These are phyloP conservation scores for Teleogryllus oceanicus DNA, from an alignment of 2,888 invertebrate genomes.

Conservation along the genomic window DNA sequence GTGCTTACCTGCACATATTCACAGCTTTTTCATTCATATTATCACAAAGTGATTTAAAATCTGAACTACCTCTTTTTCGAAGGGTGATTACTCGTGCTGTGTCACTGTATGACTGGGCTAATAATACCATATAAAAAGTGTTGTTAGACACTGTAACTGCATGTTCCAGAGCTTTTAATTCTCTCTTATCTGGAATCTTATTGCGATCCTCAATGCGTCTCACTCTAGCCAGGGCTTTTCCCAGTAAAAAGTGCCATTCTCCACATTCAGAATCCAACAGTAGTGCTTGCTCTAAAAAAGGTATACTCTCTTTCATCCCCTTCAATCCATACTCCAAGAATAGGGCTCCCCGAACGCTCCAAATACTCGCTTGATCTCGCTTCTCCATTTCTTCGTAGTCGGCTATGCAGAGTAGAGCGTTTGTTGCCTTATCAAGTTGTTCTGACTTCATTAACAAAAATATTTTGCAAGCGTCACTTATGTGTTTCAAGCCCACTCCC, in stretches of 20 bases:
- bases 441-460: background rate
- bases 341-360: background rate
- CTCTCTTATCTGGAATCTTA: background rate
- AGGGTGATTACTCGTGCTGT: background rate
- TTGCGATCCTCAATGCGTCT: background rate
- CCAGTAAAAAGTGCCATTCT: conserved; percentile 8
- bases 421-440: background rate
- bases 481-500: background rate
- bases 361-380: background rate
- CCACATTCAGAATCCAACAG: background rate
- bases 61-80: no score
- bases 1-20: background rate
- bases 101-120: background rate
- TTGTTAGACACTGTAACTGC: background rate
- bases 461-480: background rate
- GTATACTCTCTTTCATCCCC: background rate
- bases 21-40: background rate
- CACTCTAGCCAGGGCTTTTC: background rate
- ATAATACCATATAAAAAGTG: background rate
- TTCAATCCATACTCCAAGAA: background rate
- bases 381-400: no score
- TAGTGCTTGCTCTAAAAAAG: background rate
- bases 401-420: no score
- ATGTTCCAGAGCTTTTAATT: background rate
- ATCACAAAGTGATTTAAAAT: no score